Evolutionary conservation across 2,113 vertebrate genomes (phyloP).

Genomic region (Sylvietta virens): DNA sequence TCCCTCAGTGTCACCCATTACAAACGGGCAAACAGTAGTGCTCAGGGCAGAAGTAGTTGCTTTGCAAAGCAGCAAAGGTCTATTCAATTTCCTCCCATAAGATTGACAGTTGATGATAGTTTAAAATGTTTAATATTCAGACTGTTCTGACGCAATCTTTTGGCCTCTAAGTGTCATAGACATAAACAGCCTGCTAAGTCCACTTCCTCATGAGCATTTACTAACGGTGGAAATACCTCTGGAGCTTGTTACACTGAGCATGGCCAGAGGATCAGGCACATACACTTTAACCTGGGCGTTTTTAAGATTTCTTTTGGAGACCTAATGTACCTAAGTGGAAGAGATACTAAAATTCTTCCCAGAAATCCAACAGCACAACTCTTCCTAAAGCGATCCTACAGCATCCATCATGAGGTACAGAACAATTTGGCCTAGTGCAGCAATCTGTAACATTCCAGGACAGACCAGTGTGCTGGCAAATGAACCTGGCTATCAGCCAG

Average conservation of each 20-base stretch:
- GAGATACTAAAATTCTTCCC: neutral
- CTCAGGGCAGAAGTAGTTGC: neutral
- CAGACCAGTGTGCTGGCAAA: neutral
- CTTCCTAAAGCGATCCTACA: neutral
- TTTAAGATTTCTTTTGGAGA: neutral
- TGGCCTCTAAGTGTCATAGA: neutral
- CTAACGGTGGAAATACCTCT: neutral
- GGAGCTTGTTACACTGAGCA: neutral
- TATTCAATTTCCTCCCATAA: neutral
- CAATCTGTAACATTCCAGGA: neutral
- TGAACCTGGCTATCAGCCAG: neutral
- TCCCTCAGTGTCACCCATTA: neutral
- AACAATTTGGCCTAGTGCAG: neutral
- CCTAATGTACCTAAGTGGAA: neutral
- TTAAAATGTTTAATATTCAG: neutral
- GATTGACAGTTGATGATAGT: rapidly evolving
- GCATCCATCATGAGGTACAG: neutral
- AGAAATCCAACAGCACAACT: neutral
- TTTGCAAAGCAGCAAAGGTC: neutral
- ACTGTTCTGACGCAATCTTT: neutral
- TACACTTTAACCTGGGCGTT: neutral
- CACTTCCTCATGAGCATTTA: neutral
- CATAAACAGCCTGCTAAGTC: neutral
- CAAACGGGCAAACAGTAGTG: neutral
- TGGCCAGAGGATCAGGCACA: neutral